Evolutionary conservation across 2,797 vertebrate species (phyloP).

Genomic region (Acrossocheilus wenchowensis): DNA sequence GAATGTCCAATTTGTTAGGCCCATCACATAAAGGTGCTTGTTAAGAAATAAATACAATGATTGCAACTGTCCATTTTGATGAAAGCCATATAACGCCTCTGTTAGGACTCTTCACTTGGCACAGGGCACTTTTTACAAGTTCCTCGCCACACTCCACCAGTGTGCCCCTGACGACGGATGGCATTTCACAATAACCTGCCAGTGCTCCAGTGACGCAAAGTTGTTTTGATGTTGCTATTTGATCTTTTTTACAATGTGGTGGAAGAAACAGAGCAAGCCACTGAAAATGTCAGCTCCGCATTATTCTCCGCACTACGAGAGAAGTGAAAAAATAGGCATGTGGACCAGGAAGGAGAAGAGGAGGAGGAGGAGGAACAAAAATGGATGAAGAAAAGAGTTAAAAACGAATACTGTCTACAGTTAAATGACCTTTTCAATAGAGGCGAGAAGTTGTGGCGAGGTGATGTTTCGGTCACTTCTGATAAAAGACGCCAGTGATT

Average conservation of each 20-base stretch:
- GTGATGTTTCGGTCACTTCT: conserved; percentile 41
- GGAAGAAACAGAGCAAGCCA: conserved; percentile 46
- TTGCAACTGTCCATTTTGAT: neutral
- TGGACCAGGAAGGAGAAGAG: neutral
- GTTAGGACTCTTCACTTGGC: conserved; percentile 24
- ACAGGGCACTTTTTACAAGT: conserved; percentile 17
- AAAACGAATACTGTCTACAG: neutral
- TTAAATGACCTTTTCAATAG: conserved; percentile 46
- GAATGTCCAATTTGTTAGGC: neutral
- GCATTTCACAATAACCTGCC: conserved; percentile 50
- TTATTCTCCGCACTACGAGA: conserved; percentile 15
- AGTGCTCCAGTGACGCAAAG: conserved; percentile 34
- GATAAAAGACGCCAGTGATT: conserved; percentile 23
- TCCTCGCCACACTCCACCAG: conserved; percentile 35
- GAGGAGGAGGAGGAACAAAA: conserved; percentile 7
- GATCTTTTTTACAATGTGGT: conserved; percentile 48
- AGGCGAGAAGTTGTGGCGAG: conserved; percentile 39
- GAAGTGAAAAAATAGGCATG: conserved; percentile 28
- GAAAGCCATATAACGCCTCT: conserved; percentile 6
- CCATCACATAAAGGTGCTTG: neutral
- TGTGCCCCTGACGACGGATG: conserved; percentile 35
- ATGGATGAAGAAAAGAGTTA: neutral
- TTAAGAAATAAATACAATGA: neutral
- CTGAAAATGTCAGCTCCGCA: conserved; percentile 47
- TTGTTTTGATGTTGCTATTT: conserved; percentile 53